These are phyloP conservation scores for Drosophila rubida DNA, from an alignment of 2,888 invertebrate species.

Conservation along the genomic window DNA sequence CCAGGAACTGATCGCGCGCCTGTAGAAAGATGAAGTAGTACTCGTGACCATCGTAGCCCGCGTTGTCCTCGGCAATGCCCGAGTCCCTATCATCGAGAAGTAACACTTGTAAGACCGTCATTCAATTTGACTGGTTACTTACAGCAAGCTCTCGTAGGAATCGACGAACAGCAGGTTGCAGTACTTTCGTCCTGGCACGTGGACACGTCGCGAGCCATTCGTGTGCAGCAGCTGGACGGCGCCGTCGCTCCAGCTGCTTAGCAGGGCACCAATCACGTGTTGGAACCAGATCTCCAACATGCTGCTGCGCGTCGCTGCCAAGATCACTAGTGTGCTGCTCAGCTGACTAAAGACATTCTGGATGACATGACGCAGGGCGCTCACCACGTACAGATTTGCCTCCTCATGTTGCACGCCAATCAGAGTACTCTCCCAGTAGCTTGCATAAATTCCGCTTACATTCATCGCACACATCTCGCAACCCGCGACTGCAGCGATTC, in stretches of 20 bases:
- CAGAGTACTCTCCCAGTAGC: constrained; percentile 41
- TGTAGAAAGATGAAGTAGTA: constrained; percentile 78
- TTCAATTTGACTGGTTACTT: neutral
- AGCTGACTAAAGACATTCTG: constrained; percentile 56
- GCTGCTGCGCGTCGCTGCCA: constrained; percentile 24
- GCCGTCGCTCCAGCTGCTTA: constrained; percentile 41
- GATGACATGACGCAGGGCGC: constrained; percentile 51
- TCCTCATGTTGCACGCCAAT: constrained; percentile 59
- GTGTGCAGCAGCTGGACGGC: constrained; percentile 53
- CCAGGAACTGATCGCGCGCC: constrained; percentile 43
- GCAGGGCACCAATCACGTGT: constrained; percentile 43
- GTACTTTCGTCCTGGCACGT: constrained; percentile 56
- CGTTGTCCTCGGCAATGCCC: constrained; percentile 55
- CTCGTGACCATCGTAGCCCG: constrained; percentile 65
- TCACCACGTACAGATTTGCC: constrained; percentile 47
- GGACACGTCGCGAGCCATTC: constrained; percentile 24
- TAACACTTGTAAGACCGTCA: neutral
- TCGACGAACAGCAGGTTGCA: constrained; percentile 68
- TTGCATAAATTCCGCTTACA: constrained; percentile 39
- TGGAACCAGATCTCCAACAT: constrained; percentile 47
- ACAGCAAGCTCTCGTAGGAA: constrained; percentile 65
- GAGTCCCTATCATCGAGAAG: constrained; percentile 14
- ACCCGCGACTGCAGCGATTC: neutral
- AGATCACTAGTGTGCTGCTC: constrained; percentile 53
- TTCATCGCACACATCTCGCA: constrained; percentile 21